Evolutionary conservation across 2,797 vertebrate species (phyloP), one percentile per base, ranked within the genome.

Genomic region (Lepidocolaptes lacrymiger): DNA sequence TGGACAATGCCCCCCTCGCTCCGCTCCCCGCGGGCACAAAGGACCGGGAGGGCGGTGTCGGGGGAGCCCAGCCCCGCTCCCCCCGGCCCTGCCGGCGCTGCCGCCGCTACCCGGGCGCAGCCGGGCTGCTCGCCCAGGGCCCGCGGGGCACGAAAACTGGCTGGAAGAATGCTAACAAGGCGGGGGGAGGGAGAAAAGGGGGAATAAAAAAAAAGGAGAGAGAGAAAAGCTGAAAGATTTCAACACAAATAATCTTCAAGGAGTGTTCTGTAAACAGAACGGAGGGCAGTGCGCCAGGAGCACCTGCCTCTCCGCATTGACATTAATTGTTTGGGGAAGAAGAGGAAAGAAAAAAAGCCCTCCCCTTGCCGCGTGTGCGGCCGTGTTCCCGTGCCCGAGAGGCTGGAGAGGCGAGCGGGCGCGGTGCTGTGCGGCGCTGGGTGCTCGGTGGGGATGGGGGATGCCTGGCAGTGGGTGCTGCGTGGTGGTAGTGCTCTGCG

Each of bases 211-310:
- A 26, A 6, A 49, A 9, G 3, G 27, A 22, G 85, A 71, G 82
- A 85, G 76, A 92, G 91, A 92, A 87, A 91, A 93, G 82, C 93
- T 23, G 89, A 93, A 96, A 81, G 85, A 97, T 97, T 96, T 97
- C 96, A 96, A 95, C 89, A 97, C 77, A 94, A 97, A 96, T 97
- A 93, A 97, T 97, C 95, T 97, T 95, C 95, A 97, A 96, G 97
- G 95, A 97, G 94, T 87, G 96, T 95, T 96, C 95, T 88, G 91
- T 96, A 97, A 97, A 97, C 93, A 95, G 96, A 96, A 75, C 32
- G 68, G 59, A 95, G 75, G 93, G 96, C 95, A 95, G 79, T 32
- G 27, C 1, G 96, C 96, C 96, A 97, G 90, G 96, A 97, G 97
- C 97, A 97, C 96, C 96, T 97, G 95, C 95, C 94, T 96, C 91